These are phyloP conservation scores for Bovichtus variegatus DNA, from an alignment of 2,797 vertebrate genomes.

Conservation along the genomic window DNA sequence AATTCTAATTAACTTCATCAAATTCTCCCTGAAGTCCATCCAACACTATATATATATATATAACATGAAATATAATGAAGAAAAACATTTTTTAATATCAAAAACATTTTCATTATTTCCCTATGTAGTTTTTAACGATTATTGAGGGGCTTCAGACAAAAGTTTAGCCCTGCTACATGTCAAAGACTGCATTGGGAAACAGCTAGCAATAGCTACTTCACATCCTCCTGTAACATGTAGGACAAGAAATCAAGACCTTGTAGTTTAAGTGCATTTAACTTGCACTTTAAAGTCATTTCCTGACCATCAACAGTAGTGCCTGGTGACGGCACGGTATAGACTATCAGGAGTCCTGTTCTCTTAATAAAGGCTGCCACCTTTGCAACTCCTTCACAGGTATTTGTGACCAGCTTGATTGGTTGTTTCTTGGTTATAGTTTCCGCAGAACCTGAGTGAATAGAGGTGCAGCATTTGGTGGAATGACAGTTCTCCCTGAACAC, in stretches of 20 bases:
- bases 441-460: not conserved
- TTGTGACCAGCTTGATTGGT: not conserved
- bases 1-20: not conserved
- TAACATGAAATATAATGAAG: not conserved
- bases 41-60: not conserved
- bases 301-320: not conserved
- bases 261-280: not conserved
- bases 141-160: not conserved
- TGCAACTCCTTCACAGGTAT: not conserved
- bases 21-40: not conserved
- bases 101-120: not conserved
- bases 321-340: not conserved
- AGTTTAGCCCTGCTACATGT: not conserved
- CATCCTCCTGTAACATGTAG: not conserved
- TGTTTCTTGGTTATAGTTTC: not conserved
- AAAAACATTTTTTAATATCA: not conserved
- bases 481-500: not conserved
- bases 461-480: not conserved
- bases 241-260: not conserved
- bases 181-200: not conserved
- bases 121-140: not conserved
- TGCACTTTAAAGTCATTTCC: not conserved
- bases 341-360: not conserved
- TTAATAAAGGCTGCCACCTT: not conserved
- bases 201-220: not conserved